phyloP scores from a whole-genome alignment of 2,113 vertebrate species.

The Rhea pennata region DNA sequence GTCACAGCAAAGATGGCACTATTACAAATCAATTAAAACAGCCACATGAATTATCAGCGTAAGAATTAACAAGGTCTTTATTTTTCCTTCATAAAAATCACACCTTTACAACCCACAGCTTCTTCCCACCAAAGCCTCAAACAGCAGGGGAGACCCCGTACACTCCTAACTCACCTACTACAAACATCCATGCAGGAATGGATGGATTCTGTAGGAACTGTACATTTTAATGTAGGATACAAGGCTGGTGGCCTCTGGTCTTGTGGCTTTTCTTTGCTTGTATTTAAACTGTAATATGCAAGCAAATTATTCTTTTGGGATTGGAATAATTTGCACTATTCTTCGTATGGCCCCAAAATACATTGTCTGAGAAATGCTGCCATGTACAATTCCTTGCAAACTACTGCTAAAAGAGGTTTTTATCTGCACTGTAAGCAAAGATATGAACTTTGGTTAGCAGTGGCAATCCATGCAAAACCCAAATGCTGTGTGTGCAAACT shows the following conservation, averaged over 20 bases:
- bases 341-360: neutral
- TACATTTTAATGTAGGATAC: neutral
- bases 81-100: neutral
- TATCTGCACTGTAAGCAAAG: constrained; percentile 24
- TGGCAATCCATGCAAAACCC: neutral
- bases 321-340: neutral
- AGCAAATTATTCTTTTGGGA: neutral
- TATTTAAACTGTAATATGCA: neutral
- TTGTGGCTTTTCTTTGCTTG: neutral
- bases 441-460: neutral
- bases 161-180: neutral
- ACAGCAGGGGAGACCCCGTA: neutral
- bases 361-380: neutral
- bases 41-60: neutral
- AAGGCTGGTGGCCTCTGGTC: neutral
- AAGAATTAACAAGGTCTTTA: accelerated
- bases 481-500: neutral
- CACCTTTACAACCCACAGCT: neutral
- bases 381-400: neutral
- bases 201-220: neutral
- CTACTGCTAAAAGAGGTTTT: neutral
- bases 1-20: neutral
- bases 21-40: neutral
- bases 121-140: neutral
- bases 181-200: too few relatives aligned